Evolutionary conservation across 2,888 invertebrate species (phyloP), one percentile per base, ranked within the genome.

Genomic region (Oligia latruncula): DNA sequence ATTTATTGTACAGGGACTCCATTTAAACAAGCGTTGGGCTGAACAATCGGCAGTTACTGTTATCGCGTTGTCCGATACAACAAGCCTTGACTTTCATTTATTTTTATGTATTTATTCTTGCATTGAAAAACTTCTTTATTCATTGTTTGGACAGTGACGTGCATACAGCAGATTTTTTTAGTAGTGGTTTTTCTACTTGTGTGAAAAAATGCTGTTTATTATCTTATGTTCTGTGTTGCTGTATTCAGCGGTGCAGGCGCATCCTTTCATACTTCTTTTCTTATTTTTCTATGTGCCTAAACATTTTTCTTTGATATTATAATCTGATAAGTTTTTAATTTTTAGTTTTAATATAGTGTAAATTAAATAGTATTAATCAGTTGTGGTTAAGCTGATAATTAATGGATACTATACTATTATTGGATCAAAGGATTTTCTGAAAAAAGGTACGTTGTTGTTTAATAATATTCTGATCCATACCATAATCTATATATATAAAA

Each of bases 231-330:
- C 88, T 13, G 65, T 91, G 4, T 79, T 91, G 23, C 58, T 90
- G 0, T 90, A 90, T 71, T 88, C 90, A 0, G 87, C 86, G 15
- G 90, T 90, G 8, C 77, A 82, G 6, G 58, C 92, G 20, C 89
- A 89, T 46, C 89, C 89, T 0, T 90, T 84, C 23, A 84, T 93
- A 74, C 67, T 85, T 15, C 80, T 92, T 8, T 92, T 90, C 64
- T 82, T 92, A 74, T 91, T 91, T 75, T 91, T 89, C 64, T 93
- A 88, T 74, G 88, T 90, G 67, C 90, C 88, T 43, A 91, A 90
- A 85, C 90, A 85, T 77, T 89, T 90, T 29, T 92, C 85, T 52
- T 72, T 87, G 13, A 81, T 83, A 40, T 80, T 89, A 66, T 89
- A 87, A 35, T 35, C 43, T 40, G 20, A 49, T n/a, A 35, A 23